These are phyloP conservation scores for Euplexia lucipara DNA, from an alignment of 2,888 invertebrate genomes.

Conservation along the genomic window DNA sequence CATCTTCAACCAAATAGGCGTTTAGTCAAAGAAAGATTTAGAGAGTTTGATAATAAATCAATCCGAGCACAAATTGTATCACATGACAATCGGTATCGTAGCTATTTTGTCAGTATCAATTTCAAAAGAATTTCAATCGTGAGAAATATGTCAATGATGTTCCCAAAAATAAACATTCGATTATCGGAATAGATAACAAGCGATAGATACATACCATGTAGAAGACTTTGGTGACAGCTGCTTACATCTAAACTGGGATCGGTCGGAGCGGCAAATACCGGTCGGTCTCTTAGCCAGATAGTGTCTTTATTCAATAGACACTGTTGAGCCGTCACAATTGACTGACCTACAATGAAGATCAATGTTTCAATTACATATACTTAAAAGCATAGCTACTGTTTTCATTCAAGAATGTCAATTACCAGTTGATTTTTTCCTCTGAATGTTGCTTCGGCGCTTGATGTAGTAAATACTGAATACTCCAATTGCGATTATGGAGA, in stretches of 20 bases:
- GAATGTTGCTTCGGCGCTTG: slow-evolving; percentile 82
- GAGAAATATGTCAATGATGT: slow-evolving; percentile 70
- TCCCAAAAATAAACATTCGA: slow-evolving; percentile 59
- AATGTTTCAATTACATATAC: slow-evolving; percentile 80
- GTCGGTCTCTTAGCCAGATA: slow-evolving; percentile 87
- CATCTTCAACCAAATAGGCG: not conserved
- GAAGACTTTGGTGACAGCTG: slow-evolving; percentile 87
- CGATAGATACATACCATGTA: slow-evolving; percentile 81
- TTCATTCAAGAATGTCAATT: slow-evolving; percentile 62
- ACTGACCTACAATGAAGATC: slow-evolving; percentile 86
- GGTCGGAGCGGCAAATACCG: slow-evolving; percentile 83
- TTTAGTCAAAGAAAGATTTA: slow-evolving; percentile 8
- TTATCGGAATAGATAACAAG: slow-evolving; percentile 61
- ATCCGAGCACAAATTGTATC: slow-evolving; percentile 31
- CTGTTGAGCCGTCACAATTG: slow-evolving; percentile 88
- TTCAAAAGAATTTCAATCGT: slow-evolving; percentile 62
- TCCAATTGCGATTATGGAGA: slow-evolving; percentile 84
- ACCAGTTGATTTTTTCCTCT: slow-evolving; percentile 87
- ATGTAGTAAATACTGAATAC: slow-evolving; percentile 86
- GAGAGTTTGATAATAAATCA: slow-evolving; percentile 24
- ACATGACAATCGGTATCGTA: slow-evolving; percentile 34
- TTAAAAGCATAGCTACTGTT: slow-evolving; percentile 53
- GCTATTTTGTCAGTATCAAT: slow-evolving; percentile 26
- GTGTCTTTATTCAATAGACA: slow-evolving; percentile 90
- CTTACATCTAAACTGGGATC: slow-evolving; percentile 82